Base-by-base conservation (phyloP, 2,888 invertebrate species). In the Hipparchia semele region DNA sequence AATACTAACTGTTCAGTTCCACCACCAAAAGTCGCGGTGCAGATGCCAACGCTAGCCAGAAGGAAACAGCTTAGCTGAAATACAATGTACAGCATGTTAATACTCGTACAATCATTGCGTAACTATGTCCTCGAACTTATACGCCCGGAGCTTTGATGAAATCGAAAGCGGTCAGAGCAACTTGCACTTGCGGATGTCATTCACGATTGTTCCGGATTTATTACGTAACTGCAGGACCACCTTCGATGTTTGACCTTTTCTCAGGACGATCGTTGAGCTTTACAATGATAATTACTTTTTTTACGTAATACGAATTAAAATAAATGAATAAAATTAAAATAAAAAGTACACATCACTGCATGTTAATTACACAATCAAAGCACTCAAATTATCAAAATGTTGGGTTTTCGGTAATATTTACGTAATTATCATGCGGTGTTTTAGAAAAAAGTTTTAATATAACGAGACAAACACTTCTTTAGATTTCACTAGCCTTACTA, bases 1-100 rank as follows among this genome's bases (percentile, higher is more conserved):
- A 80, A 88, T 92, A 94, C 94, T 93, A 87, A 94, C 94, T 93
- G 93, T 90, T 93, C 91, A 85, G 87, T 84, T 85, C 93, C 93
- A 86, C 93, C 93, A 86, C 93, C 93, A 86, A 94, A 94, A 86
- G 94, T 94, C 87, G 93, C 93, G 83, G 88, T 82, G 90, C 90
- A 88, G 87, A 90, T 86, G 80, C 90, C 91, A 88, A 90, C 80
- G 86, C 87, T 84, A 86, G 91, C 90, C 86, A 92, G 90, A 78
- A 93, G 88, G 78, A 90, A 84, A 83, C 91, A 87, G 90, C 89
- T 86, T 79, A 92, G 87, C 93, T 94, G 92, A 89, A 92, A 94
- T 86, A 83, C 87, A 88, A 88, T 77, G 75, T 39, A 67, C 59
- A 61, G 53, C 68, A 39, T 39, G 39, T 69, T 69, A 71, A 71